Conservation (phyloP, 2,797 vertebrate genomes). For the Channa striata region DNA sequence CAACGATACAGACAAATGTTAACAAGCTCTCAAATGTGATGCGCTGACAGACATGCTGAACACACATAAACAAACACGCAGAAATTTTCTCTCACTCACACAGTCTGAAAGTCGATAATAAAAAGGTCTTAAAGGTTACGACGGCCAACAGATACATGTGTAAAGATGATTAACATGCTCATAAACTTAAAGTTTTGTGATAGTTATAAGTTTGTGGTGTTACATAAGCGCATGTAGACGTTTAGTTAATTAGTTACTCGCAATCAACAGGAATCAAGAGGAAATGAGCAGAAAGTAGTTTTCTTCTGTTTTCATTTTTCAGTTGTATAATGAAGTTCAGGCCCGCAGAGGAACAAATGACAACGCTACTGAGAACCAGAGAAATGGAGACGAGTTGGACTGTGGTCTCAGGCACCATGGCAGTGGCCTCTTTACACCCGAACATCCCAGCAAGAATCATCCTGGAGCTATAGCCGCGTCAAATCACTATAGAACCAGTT, state of each 20-base stretch:
- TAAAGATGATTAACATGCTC: conserved; percentile 33
- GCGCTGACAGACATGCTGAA: conserved; percentile 63
- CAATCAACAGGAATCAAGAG: background rate
- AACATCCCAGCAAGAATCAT: conserved; percentile 50
- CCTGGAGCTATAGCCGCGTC: conserved; percentile 38
- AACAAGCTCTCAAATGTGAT: conserved; percentile 77
- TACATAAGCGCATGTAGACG: background rate
- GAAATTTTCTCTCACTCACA: conserved; percentile 21
- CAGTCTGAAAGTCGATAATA: conserved; percentile 66
- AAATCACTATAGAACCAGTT: conserved; percentile 58
- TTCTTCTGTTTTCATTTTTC: conserved; percentile 57
- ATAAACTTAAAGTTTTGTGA: conserved; percentile 27
- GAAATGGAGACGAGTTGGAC: conserved; percentile 73
- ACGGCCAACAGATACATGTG: conserved; percentile 36
- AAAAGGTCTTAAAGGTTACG: conserved; percentile 44
- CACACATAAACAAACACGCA: conserved; percentile 17
- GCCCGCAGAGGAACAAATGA: conserved; percentile 90
- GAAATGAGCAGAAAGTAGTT: background rate
- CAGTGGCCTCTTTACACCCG: conserved; percentile 46
- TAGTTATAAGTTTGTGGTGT: background rate
- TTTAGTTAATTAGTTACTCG: background rate
- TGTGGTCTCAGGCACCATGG: conserved; percentile 58
- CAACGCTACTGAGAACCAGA: conserved; percentile 66
- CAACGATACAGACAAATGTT: conserved; percentile 77
- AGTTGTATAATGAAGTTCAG: conserved; percentile 97